Base-by-base conservation (phyloP, 2,888 invertebrate genomes). In the Drosophila formosana region DNA sequence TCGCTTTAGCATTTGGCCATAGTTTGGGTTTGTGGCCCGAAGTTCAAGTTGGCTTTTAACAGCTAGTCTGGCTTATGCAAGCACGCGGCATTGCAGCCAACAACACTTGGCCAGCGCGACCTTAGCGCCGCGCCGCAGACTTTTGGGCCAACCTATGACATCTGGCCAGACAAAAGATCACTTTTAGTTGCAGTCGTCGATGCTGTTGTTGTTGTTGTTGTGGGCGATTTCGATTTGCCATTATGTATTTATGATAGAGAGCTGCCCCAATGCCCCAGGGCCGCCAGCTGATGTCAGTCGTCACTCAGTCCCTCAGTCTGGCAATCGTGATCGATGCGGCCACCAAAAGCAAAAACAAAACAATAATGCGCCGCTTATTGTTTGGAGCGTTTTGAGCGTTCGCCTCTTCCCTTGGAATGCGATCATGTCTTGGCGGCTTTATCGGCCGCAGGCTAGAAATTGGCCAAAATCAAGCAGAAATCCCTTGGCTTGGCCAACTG, bases 321-420 rank as follows among this genome's bases (percentile, higher is more conserved):
- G 75, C 68, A 55, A 89, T 83, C 88, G 89, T 82, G 82, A 82
- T 82, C 82, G 82, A 82, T 83, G 83, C 74, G 79, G 75, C 75
- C 75, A 74, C 75, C 70, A 76, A 79, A 75, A 46, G 30, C n/a
- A 60, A 50, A 37, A 3, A 18, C 28, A 72, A 72, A 46, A 53
- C 51, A 11, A 4, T 37, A 50, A 28, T 51, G 25, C 50, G 34
- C 46, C 18, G 58, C 62, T 76, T 67, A 76, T 72, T 77, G 72
- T 72, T 67, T 70, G 25, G 46, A 37, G 43, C 25, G 67, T 72
- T 67, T 70, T 28, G 46, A 37, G 43, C 13, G 51, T 72, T 53
- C 56, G 72, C 72, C 77, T 78, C 82, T 68, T 68, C 61, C 49
- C 58, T 61, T 67, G 89, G 82, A 88, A 82, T 82, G 87, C 88